Base-by-base conservation (phyloP, 2,888 invertebrate species). In the Subacronicta megacephala region DNA sequence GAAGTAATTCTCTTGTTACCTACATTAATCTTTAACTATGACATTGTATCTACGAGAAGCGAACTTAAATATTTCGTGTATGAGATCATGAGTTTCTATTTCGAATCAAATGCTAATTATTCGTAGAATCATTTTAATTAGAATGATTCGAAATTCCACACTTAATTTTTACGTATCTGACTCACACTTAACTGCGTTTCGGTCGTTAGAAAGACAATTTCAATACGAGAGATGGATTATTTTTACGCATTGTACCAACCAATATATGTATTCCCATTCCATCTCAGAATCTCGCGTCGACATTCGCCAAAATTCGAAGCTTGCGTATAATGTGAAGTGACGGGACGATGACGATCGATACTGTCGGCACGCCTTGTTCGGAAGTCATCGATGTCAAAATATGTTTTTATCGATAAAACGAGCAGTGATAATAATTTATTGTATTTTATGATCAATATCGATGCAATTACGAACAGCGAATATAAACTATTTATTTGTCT, bases 311-410 rank as follows among this genome's bases (percentile, higher is more conserved):
- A 61, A 56, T 61, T 74, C 41, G 23, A 62, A 41, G 47, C 56
- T 64, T 45, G 47, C 51, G 43, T 45, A 58, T 20, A 64, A 59
- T 55, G 47, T 44, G 65, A 71, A 36, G 53, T 58, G 42, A 31
- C 52, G 52, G 55, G 31, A 43, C 42, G 17, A 53, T 55, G 40
- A 37, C 51, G 43, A 74, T 70, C 64, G 74, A 73, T 73, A 59
- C 31, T 41, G 52, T 69, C 53, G 74, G 55, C 74, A 58, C 74
- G 61, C 64, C 56, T 73, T 47, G 43, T 54, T 63, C 59, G 72
- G 67, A 67, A 66, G 72, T 75, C 72, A 45, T 72, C 45, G 31
- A 46, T 61, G 51, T 64, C 68, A 58, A 73, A 75, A 75, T 64
- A 64, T 62, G 51, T 51, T 54, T 58, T 53, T 42, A 26, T 49